Base-by-base conservation (phyloP, 2,797 vertebrate species). In the Sebastiscus tertius region DNA sequence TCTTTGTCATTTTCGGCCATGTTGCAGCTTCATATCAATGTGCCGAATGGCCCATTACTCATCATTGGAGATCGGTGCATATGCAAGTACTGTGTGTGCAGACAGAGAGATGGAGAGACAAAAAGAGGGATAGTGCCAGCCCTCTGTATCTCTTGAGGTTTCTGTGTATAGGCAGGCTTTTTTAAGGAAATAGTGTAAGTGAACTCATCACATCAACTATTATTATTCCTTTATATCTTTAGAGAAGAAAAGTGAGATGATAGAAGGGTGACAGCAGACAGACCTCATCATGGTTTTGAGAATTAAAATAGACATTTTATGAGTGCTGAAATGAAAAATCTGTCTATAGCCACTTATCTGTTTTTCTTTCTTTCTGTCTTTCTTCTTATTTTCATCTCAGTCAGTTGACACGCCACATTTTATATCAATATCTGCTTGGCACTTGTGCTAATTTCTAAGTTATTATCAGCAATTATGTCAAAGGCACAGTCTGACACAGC, bases 1-100 rank as follows among this genome's bases (percentile, higher is more conserved):
- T 85, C 83, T 89, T 78, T 86, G 89, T 92, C 84, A 87, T 90
- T 87, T 89, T 84, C 34, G 9, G 69, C 79, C 86, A 84, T 82
- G 83, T 87, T 85, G 86, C 78, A 60, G 87, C 75, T 85, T 82
- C 66, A 80, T 69, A 85, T 88, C 81, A 79, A 18, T 84, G 82
- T 73, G 75, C 79, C 52, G 80, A 89, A 91, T 59, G 75, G 79
- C 29, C 71, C 85, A 88, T 92, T 89, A 87, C 67, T 88, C 81
- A 84, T 93, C 84, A 77, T 76, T 72, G 84, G 62, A 71, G 65
- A 84, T 82, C 33, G n/a, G 55, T 8, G 56, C 75, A 29, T 29
- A 71, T 59, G 71, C 22, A 14, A 24, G 46, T 3, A 8, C n/a
- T 24, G 24, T 46, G 8, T 54, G 68, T 34, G 64, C 3, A 33